phyloP scores from a whole-genome alignment of 1,140 invertebrate species.

The Zeugodacus cucurbitae region DNA sequence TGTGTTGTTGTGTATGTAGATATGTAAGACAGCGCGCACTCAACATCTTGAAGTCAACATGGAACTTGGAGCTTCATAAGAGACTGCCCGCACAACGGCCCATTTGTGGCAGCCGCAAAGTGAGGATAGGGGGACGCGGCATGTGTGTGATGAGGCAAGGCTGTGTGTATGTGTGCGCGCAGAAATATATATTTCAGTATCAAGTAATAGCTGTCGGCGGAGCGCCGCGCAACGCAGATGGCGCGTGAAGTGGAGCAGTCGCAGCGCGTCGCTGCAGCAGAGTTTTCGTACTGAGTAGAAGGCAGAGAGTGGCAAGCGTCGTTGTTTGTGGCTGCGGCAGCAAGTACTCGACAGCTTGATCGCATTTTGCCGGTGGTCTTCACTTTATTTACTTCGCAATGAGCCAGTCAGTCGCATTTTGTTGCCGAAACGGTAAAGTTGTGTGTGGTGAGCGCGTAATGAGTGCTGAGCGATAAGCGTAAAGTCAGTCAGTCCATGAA shows the following conservation, averaged over 20 bases:
- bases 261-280: not conserved
- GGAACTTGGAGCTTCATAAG: not conserved
- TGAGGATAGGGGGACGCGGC: not conserved
- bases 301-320: not conserved
- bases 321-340: not conserved
- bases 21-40: not conserved
- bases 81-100: not conserved
- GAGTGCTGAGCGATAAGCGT: not conserved
- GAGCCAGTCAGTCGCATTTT: slow-evolving; percentile 11
- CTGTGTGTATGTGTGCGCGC: not conserved
- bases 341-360: not conserved
- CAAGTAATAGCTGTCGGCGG: not conserved
- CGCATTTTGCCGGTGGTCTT: slow-evolving; percentile 29
- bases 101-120: not conserved
- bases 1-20: not conserved
- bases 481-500: not conserved
- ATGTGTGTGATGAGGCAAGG: not conserved
- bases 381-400: slow-evolving; percentile 9
- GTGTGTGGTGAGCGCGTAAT: not conserved
- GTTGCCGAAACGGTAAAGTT: not conserved
- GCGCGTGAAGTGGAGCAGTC: slow-evolving; percentile 18
- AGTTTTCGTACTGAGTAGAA: not conserved
- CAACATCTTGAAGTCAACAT: slow-evolving; percentile 13
- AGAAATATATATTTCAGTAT: not conserved
- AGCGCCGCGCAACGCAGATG: not conserved